Conservation (phyloP, 2,888 invertebrate genomes). For the Tanypteryx hageni region DNA sequence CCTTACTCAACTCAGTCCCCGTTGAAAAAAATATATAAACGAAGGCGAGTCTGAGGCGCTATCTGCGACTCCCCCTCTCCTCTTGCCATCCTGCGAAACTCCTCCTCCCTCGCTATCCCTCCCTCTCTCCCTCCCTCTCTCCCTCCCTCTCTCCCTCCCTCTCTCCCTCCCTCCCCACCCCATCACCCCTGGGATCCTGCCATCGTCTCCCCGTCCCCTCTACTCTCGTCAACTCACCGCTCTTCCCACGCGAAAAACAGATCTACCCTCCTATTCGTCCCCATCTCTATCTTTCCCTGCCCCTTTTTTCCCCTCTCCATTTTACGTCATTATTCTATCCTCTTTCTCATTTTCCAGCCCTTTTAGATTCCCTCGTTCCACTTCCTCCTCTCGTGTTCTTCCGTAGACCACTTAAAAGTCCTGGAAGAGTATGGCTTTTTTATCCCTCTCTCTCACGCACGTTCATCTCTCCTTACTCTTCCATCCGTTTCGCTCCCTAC, state of each 20-base stretch:
- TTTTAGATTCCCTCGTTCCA: neutral
- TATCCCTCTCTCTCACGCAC: neutral
- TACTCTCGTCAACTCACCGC: neutral
- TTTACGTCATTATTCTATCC: neutral
- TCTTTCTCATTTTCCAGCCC: neutral
- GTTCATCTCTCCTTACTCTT: neutral
- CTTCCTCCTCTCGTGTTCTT: neutral
- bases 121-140: neutral
- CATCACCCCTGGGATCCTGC: neutral
- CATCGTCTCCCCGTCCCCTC: neutral
- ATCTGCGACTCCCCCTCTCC: neutral
- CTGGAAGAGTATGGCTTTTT: too few relatives aligned
- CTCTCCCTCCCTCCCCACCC: neutral
- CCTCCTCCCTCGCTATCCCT: too few relatives aligned
- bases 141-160: neutral
- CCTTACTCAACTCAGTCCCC: constrained; percentile 29
- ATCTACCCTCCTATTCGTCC: too few relatives aligned
- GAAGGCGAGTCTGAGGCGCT: neutral
- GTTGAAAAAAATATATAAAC: constrained; percentile 30
- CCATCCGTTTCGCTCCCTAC: too few relatives aligned
- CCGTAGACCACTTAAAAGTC: neutral
- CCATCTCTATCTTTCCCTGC: neutral
- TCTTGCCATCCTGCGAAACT: neutral
- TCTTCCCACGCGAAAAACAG: neutral
- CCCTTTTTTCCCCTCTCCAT: neutral